Base-by-base conservation (phyloP, 2,113 vertebrate genomes). In the Podarcis raffonei region DNA sequence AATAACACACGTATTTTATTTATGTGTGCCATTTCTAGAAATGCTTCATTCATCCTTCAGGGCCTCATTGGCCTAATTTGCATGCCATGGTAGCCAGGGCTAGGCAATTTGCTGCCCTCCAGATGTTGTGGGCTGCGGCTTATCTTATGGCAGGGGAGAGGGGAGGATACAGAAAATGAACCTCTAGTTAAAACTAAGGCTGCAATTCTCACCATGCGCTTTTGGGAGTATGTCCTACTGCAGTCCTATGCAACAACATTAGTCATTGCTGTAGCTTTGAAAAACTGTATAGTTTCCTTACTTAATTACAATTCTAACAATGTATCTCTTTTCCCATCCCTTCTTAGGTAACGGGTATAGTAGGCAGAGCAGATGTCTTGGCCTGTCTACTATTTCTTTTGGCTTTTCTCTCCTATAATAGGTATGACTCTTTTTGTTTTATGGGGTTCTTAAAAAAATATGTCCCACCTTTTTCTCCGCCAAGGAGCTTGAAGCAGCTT, bases 331-430 rank as follows among this genome's bases (percentile, higher is more conserved):
- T 89, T 30, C 30, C 16, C 89, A 92, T 90, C 62, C 92, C 69
- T 88, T 93, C 89, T 92, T 94, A 99, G 99, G 99, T 99, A 94
- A 98, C 99, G 87, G 99, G 99, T 32, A 98, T 99, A 76, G 99
- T 99, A 80, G 99, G 99, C 91, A 98, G 99, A 96, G 99, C 98
- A 0, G 99, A 99, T 15, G 98, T 99, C 86, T 93, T 99, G 48
- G 98, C 99, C 1, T 98, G 98, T 89, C 95, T 99, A 88, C 96
- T 99, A 90, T 99, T 99, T 93, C 97, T 99, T 89, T 94, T 99
- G 96, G 97, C 98, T 57, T 99, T 99, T 96, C 98, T 99, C 96
- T 98, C 97, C 96, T 99, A 99, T 96, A 97, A 97, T 94, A 98
- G 98, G 99, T 99, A 97, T 30, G 96, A 88, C 23, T 65, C 32